These are phyloP conservation scores for Volucella zonaria DNA, from an alignment of 2,888 invertebrate genomes.

Conservation along the genomic window DNA sequence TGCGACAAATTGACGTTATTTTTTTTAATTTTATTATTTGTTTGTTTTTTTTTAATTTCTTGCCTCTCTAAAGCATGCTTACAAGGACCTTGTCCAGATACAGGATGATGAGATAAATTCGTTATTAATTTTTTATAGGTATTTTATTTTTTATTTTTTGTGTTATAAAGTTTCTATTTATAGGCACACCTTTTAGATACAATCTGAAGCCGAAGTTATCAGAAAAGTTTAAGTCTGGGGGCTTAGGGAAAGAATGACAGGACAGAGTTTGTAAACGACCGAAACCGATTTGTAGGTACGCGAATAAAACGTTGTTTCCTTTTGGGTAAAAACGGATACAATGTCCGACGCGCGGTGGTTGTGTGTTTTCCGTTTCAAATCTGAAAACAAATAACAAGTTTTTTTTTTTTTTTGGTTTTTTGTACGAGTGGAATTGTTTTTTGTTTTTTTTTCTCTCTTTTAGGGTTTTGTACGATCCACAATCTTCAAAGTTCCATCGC, in stretches of 20 bases:
- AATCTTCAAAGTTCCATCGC: conserved; percentile 82
- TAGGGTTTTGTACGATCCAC: conserved; percentile 77
- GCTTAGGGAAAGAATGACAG: not conserved
- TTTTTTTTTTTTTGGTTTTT: conserved; percentile 27
- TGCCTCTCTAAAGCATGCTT: conserved; percentile 8
- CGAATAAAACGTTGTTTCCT: conserved; percentile 12
- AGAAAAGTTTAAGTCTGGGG: not conserved
- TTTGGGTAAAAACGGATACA: conserved; percentile 31
- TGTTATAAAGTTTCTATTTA: conserved; percentile 27
- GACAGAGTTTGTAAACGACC: conserved; percentile 32
- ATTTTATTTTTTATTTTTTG: not conserved
- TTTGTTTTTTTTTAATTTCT: not conserved
- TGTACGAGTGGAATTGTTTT: conserved; percentile 48
- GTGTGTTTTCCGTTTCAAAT: not conserved
- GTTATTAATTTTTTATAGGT: conserved; percentile 1
- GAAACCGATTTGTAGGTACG: conserved; percentile 61
- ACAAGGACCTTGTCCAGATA: conserved; percentile 46
- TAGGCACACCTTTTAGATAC: not conserved
- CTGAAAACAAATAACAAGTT: not conserved
- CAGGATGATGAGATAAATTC: conserved; percentile 35
- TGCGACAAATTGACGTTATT: conserved; percentile 49
- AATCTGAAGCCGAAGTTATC: conserved; percentile 12
- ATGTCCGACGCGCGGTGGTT: conserved; percentile 51
- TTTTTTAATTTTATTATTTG: not conserved
- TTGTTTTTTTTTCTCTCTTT: conserved; percentile 18